These are phyloP conservation scores for Canis aureus DNA, from an alignment of 2,113 vertebrate genomes.

Conservation along the genomic window DNA sequence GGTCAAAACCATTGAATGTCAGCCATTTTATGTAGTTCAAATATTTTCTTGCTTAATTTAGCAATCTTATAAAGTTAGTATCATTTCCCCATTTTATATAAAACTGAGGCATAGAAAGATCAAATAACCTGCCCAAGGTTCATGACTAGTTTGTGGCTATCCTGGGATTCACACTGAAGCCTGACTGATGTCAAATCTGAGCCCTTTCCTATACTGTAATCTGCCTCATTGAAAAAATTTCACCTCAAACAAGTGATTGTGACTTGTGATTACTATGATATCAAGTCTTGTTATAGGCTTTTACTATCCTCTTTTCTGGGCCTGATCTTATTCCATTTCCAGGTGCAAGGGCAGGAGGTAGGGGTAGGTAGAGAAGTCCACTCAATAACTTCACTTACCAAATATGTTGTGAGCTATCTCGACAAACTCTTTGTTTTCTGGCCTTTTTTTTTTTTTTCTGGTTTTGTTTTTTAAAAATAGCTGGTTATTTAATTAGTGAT, in stretches of 20 bases:
- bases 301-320: background rate
- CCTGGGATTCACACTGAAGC: background rate
- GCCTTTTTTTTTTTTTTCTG: background rate
- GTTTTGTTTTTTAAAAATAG: background rate
- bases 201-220: background rate
- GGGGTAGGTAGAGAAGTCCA: background rate
- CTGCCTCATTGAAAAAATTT: background rate
- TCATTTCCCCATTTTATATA: background rate
- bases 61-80: background rate
- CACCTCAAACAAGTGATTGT: background rate
- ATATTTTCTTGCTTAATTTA: background rate
- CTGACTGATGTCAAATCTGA: background rate
- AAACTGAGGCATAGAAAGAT: background rate
- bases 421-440: background rate
- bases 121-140: background rate
- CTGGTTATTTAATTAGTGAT: background rate
- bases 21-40: background rate
- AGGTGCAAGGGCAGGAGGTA: too few species aligned
- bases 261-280: background rate
- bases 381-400: background rate
- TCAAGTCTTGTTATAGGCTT: too few species aligned
- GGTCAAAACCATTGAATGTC: background rate
- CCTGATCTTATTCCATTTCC: background rate
- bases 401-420: background rate
- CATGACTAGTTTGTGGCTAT: background rate